These are phyloP conservation scores for Heliocidaris tuberculata DNA, from an alignment of 35 echinoderm and acorn worm species.

Conservation along the genomic window DNA sequence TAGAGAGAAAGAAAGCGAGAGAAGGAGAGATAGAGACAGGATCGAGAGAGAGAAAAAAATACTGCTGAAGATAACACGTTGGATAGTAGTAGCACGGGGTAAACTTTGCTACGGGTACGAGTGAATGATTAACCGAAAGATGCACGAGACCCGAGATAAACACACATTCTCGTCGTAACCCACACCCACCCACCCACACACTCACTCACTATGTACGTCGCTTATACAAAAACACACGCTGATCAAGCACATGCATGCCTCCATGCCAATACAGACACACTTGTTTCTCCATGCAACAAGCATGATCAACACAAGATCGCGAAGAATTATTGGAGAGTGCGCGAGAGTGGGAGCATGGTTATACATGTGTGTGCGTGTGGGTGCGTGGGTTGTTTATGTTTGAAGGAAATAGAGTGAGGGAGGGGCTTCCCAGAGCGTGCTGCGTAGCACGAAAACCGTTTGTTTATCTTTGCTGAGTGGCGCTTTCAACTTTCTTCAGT, in stretches of 20 bases:
- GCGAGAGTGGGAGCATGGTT: background rate
- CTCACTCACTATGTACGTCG: background rate
- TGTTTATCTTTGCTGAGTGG: background rate
- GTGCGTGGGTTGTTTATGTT: background rate
- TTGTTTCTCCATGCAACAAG: background rate
- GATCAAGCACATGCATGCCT: background rate
- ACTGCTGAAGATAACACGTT: background rate
- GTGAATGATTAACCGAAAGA: slow-evolving; percentile 10
- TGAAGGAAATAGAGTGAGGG: background rate
- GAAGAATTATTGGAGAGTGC: background rate
- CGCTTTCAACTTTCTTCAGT: background rate
- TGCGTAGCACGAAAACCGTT: background rate
- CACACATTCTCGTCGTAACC: background rate
- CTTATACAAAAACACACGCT: background rate
- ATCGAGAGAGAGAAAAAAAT: background rate
- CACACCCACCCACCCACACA: background rate
- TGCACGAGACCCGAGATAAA: background rate
- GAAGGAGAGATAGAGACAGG: too few relatives aligned
- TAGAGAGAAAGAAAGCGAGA: too few relatives aligned
- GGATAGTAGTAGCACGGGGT: background rate
- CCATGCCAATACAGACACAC: background rate
- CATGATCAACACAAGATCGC: background rate
- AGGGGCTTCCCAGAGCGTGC: background rate
- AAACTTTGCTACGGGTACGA: background rate
- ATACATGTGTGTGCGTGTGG: background rate